Base-by-base conservation (phyloP, 2,113 vertebrate species). In the Uropsilus gracilis region DNA sequence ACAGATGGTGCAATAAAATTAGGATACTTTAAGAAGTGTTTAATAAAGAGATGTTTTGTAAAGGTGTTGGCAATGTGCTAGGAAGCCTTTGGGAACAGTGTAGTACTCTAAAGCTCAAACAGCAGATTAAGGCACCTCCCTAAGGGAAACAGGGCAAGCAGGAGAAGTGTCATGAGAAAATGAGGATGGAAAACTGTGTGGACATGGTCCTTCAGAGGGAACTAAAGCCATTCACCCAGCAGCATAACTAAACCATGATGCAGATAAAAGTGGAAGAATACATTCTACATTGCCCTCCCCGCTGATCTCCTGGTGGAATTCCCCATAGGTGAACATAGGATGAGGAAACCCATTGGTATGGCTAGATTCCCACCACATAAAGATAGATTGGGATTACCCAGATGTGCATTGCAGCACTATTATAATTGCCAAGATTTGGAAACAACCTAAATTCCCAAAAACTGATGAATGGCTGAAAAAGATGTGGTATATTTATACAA, bases 1-100 rank as follows among this genome's bases (percentile, higher is more conserved):
- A 92, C 82, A 95, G 69, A 96, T 93, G 86, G 64, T 46, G 3
- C 57, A 76, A 76, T 81, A 57, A 94, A 92, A 61, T 69, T 76
- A 34, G 59, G 18, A 63, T n/a, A 94, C 75, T 71, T 80, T 94
- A 63, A 84, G 42, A 26, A 57, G 20, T 59, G 57, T 71, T 61
- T 95, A 87, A 85, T 59, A 71, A 78, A 94, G 53, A 46, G 50
- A 87, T 39, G 20, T 64, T 96, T 90, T 84, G 12, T 44, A 94
- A 86, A 94, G 24, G n/a, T 71, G 37, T 50, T 78, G 64, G 75
- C 76, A 77, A 84, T 30, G 22, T 83, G 34, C 50, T 61, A 34
- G 11, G 48, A 84, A 75, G 68, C 17, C 24, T 57, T 5, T 34
- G 71, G 42, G 14, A 5, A 78, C 28, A 44, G 17, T 73, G 44